These are phyloP conservation scores for Lacerta bilineata DNA, from an alignment of 2,797 vertebrate genomes.

Conservation along the genomic window DNA sequence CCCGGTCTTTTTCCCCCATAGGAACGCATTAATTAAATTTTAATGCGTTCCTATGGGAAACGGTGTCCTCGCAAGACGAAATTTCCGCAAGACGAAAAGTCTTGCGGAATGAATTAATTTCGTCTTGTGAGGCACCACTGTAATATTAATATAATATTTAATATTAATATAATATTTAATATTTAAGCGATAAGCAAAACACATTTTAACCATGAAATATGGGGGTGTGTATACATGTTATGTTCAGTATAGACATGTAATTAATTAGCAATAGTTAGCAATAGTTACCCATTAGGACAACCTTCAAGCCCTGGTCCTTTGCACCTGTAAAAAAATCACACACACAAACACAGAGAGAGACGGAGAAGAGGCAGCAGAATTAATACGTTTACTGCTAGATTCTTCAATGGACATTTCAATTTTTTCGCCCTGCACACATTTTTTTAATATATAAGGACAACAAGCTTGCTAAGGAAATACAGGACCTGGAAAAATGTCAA, in stretches of 20 bases:
- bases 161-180: not conserved
- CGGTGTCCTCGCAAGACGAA: no score
- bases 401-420: not conserved
- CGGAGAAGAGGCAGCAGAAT: conserved; percentile 46
- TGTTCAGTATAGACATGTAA: not conserved
- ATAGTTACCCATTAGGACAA: conserved; percentile 84
- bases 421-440: conserved; percentile 30
- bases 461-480: conserved; percentile 32
- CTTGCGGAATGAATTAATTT: no score
- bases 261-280: not conserved
- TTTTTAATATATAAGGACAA: not conserved
- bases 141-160: no score
- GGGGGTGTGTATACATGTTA: not conserved
- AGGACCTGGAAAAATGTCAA: conserved; percentile 24
- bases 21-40: no score
- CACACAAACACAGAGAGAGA: conserved; percentile 35
- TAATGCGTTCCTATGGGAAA: no score
- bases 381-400: not conserved
- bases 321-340: conserved; percentile 82
- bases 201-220: not conserved
- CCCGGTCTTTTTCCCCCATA: no score
- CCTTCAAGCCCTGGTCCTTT: conserved; percentile 85
- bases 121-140: no score
- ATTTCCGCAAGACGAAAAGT: no score
- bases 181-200: not conserved